Base-by-base conservation (phyloP, 1,140 invertebrate genomes). In the Cydia fagiglandana region DNA sequence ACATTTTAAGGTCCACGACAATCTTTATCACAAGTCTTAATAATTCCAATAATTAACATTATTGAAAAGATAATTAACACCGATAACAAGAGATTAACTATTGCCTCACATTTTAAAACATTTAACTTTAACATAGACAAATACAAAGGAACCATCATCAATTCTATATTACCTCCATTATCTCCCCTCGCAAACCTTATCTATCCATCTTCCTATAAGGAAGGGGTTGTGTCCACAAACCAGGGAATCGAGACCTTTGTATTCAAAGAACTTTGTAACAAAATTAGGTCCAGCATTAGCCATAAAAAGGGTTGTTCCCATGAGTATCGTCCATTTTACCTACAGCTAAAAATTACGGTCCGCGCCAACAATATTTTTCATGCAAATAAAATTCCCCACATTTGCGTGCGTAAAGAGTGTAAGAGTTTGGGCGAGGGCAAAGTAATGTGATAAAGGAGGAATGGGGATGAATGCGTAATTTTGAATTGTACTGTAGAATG, bases 381-480 rank as follows among this genome's bases (percentile, higher is more conserved):
- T 77, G 73, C 73, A 77, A 77, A 77, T 75, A 75, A 66, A 73
- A 77, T 77, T 77, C 47, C 45, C 53, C 47, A 45, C 34, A 70
- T 70, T 70, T 70, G 66, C n/a, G 66, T 70, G 30, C 66, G 66
- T 70, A 41, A 70, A 70, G 34, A 70, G n/a, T 38, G 73, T 75
- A 75, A 70, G 24, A 12, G 47, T 20, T 70, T 41, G 9, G n/a
- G 34, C n/a, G 30, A 70, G 66, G 66, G 66, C 34, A 10, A 70
- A 70, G 34, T 38, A 38, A 70, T 70, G 66, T 70, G 13, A 70
- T 70, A 70, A 70, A 70, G 34, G 45, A 10, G 34, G 15, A n/a
- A 68, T 30, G 64, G 28, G 64, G 64, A 34, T 38, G 64, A 68
- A 68, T 64, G 0, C 5, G 64, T 68, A 61, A 61, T 61, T 20